These are phyloP conservation scores for Cetoscarus ocellatus DNA, from an alignment of 2,797 vertebrate species.

Conservation along the genomic window DNA sequence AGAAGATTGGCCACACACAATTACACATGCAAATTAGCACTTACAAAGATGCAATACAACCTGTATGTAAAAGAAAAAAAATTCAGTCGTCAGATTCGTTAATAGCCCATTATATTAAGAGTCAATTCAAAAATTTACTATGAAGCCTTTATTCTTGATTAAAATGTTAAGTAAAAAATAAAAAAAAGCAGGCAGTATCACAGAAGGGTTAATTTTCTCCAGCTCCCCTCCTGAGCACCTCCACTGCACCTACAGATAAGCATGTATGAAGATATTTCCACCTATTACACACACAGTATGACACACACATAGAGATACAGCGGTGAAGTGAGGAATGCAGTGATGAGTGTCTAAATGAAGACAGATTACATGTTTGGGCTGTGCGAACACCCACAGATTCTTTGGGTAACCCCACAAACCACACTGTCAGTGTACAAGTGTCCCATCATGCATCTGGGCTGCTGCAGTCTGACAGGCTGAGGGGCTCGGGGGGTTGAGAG, in stretches of 20 bases:
- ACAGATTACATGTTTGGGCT: conserved; percentile 72
- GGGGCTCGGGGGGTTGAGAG: not conserved
- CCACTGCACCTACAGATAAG: conserved; percentile 3
- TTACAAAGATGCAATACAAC: conserved; percentile 7
- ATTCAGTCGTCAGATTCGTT: not conserved
- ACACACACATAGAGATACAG: conserved; percentile 26
- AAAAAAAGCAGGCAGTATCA: not conserved
- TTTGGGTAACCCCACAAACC: conserved; percentile 66
- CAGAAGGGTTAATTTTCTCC: not conserved
- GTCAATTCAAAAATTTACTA: too few relatives aligned
- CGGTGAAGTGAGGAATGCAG: conserved; percentile 60
- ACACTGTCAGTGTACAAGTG: conserved; percentile 57
- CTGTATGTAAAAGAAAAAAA: not conserved
- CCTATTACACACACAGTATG: conserved; percentile 1
- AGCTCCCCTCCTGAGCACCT: not conserved
- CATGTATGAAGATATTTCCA: conserved; percentile 10
- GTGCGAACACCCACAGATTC: conserved; percentile 55
- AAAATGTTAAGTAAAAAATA: not conserved
- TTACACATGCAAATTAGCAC: conserved; percentile 7
- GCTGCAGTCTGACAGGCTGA: conserved; percentile 24
- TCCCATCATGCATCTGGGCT: conserved; percentile 66
- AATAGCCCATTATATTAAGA: too few relatives aligned
- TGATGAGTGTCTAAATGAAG: conserved; percentile 74
- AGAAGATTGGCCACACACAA: conserved; percentile 29
- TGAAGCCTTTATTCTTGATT: too few relatives aligned